Conservation (phyloP, 2,888 invertebrate genomes). For the Synanthedon vespiformis region DNA sequence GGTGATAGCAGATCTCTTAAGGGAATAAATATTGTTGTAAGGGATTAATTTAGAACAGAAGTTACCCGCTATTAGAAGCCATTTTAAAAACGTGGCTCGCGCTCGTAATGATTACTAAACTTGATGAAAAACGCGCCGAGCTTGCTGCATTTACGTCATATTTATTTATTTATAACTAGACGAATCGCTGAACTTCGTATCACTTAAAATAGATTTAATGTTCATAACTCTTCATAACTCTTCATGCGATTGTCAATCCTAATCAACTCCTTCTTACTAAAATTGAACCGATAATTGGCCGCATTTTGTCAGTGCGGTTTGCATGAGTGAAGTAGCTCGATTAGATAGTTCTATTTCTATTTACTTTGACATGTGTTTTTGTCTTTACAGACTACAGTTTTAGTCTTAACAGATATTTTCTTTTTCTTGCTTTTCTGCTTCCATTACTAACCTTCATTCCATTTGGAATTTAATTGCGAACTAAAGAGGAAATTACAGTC, state of each 20-base stretch:
- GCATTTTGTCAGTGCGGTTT: no score
- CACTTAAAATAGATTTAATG: no score
- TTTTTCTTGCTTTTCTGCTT: no score
- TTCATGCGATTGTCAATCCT: no score
- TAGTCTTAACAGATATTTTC: no score
- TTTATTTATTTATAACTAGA: neutral
- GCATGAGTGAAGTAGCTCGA: no score
- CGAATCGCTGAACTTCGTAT: neutral
- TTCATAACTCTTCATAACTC: no score
- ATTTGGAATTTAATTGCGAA: slow-evolving; percentile 9
- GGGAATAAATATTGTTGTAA: slow-evolving; percentile 44
- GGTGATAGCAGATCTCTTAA: neutral
- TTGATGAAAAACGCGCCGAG: slow-evolving; percentile 47
- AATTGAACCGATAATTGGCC: no score
- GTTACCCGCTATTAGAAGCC: slow-evolving; percentile 46
- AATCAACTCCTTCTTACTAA: no score
- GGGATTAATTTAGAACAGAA: slow-evolving; percentile 54
- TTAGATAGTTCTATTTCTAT: no score
- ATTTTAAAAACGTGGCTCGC: slow-evolving; percentile 66
- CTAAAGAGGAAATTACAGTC: slow-evolving; percentile 3
- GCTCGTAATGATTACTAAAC: slow-evolving; percentile 58
- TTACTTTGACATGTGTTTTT: no score
- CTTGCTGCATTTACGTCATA: neutral
- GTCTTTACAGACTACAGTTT: no score
- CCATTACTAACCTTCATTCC: neutral